Evolutionary conservation across 2,888 invertebrate species (phyloP).

Genomic region (Hesperia comma): DNA sequence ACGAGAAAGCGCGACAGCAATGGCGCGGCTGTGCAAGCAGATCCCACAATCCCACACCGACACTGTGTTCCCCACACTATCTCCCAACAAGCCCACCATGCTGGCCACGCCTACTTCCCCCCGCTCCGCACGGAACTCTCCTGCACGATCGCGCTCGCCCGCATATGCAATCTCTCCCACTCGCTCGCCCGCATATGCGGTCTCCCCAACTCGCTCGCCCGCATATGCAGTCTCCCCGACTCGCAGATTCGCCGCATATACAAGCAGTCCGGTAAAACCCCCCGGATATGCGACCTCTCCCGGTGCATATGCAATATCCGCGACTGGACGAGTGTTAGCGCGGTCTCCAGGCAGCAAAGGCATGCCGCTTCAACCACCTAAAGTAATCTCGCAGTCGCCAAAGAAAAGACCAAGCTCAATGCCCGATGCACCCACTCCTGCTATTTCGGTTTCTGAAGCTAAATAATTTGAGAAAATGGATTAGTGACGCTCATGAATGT

Average conservation of each 20-base stretch:
- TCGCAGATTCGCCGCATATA: constrained; percentile 6
- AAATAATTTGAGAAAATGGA: neutral
- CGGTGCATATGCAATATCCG: constrained; percentile 8
- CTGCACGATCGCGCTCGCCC: constrained; percentile 39
- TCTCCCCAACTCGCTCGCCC: constrained; percentile 29
- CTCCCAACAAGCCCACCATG: constrained; percentile 52
- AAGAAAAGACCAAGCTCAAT: constrained; percentile 32
- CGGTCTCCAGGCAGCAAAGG: constrained; percentile 24
- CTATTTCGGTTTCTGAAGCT: constrained; percentile 30
- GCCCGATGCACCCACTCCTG: constrained; percentile 24
- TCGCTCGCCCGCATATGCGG: constrained; percentile 31
- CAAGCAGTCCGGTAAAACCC: neutral
- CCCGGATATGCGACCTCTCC: neutral
- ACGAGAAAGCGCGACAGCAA: constrained; percentile 70
- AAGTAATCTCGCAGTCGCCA: constrained; percentile 30
- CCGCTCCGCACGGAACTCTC: constrained; percentile 23
- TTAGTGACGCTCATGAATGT: too few relatives aligned
- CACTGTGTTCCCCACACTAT: constrained; percentile 37
- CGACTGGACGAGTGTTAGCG: neutral
- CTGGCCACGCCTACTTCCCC: constrained; percentile 19
- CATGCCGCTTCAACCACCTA: constrained; percentile 19
- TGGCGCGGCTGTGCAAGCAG: constrained; percentile 69
- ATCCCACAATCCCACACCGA: constrained; percentile 55
- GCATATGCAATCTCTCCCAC: constrained; percentile 41
- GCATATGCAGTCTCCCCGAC: constrained; percentile 31